These are phyloP conservation scores for Atopsyche davidsoni DNA, from an alignment of 1,140 invertebrate species.

Conservation along the genomic window DNA sequence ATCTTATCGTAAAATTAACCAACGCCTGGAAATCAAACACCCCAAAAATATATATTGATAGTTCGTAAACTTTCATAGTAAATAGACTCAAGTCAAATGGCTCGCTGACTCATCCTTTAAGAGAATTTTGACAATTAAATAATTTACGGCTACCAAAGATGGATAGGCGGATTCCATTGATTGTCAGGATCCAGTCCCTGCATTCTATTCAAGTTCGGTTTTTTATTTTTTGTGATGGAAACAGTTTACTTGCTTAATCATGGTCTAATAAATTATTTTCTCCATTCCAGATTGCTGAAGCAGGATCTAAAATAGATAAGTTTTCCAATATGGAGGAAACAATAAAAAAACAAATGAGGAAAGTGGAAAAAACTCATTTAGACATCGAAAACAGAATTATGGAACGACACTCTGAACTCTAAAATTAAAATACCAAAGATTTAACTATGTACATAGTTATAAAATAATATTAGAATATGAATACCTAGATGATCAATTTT, in stretches of 20 bases:
- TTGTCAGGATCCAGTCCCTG: constrained; percentile 26
- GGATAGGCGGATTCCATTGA: neutral
- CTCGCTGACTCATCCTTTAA: constrained; percentile 5
- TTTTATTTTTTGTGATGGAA: constrained; percentile 10
- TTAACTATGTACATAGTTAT: neutral
- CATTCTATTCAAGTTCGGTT: constrained; percentile 31
- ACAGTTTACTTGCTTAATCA: constrained; percentile 8
- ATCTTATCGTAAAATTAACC: neutral
- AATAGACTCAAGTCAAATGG: constrained; percentile 30
- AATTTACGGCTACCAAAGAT: neutral
- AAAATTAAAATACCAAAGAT: neutral
- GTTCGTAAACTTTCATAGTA: too few relatives aligned
- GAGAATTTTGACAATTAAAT: neutral
- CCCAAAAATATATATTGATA: too few relatives aligned
- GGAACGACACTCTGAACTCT: constrained; percentile 67
- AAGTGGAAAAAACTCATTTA: constrained; percentile 81
- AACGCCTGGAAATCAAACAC: constrained; percentile 35
- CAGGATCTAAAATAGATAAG: constrained; percentile 55
- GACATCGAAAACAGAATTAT: constrained; percentile 75
- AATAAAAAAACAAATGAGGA: constrained; percentile 74
- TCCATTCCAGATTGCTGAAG: constrained; percentile 47
- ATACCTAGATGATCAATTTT: neutral
- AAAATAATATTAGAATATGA: neutral
- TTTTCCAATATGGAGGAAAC: constrained; percentile 61
- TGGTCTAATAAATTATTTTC: neutral